Conservation (phyloP, 1,140 invertebrate genomes). For the Epicauta chinensis region DNA sequence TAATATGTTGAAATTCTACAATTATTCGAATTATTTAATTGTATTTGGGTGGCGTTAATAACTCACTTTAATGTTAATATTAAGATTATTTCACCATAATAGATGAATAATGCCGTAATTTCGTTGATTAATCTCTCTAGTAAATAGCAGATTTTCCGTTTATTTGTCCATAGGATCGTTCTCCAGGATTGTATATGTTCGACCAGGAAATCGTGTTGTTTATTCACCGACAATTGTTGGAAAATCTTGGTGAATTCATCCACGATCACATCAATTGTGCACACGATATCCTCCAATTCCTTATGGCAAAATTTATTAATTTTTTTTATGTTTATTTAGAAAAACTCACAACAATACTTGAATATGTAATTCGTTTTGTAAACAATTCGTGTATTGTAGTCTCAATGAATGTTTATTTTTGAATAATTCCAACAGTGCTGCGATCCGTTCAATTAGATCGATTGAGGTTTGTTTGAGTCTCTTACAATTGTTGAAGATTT, state of each 20-base stretch:
- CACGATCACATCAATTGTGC: conserved; percentile 7
- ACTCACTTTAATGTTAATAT: conserved; percentile 1
- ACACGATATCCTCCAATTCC: conserved; percentile 10
- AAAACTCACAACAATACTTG: background rate
- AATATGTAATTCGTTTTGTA: conserved; percentile 17
- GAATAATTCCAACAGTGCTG: conserved; percentile 19
- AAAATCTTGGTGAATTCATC: conserved; percentile 12
- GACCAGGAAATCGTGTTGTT: background rate
- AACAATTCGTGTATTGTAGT: conserved; percentile 16
- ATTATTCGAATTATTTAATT: background rate
- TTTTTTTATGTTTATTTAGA: background rate
- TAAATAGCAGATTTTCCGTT: too few relatives aligned
- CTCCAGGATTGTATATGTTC: too few relatives aligned
- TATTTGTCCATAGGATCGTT: too few relatives aligned
- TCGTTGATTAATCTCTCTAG: too few relatives aligned
- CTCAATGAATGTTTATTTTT: conserved; percentile 19
- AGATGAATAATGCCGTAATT: too few relatives aligned
- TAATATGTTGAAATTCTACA: too few relatives aligned
- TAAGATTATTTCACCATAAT: conserved; percentile 5
- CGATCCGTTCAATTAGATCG: conserved; percentile 20
- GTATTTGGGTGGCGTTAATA: background rate
- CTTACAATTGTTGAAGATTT: conserved; percentile 27
- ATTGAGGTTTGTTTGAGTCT: conserved; percentile 25
- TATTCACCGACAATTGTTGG: conserved; percentile 13
- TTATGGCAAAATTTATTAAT: background rate